Conservation (phyloP, 2,113 vertebrate species). For the Taurulus bubalis region DNA sequence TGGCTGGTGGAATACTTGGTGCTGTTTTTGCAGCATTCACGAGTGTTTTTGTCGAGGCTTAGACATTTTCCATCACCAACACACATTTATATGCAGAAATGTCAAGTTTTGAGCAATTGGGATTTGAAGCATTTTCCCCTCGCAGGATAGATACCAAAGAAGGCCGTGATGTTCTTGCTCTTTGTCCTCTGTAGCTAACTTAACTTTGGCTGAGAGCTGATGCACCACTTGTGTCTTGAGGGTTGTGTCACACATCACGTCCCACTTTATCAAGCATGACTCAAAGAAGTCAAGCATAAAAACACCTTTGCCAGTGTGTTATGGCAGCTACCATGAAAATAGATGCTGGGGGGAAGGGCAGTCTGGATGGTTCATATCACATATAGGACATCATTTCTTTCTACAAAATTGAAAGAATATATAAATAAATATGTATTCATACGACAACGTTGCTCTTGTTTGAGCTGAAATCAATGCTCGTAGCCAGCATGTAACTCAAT, state of each 20-base stretch:
- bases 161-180: background rate
- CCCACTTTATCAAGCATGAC: constrained; percentile 33
- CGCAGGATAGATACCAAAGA: background rate
- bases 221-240: constrained; percentile 10
- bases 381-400: background rate
- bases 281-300: constrained; percentile 21
- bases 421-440: background rate
- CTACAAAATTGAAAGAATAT: background rate
- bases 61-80: background rate
- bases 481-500: background rate
- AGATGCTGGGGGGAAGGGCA: background rate
- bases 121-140: background rate
- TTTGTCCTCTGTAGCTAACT: constrained; percentile 13
- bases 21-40: constrained; percentile 29
- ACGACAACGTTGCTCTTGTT: background rate
- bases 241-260: constrained; percentile 36
- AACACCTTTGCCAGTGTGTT: constrained; percentile 9
- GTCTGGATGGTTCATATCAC: background rate
- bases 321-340: constrained; percentile 9
- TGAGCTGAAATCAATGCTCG: background rate
- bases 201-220: constrained; percentile 16
- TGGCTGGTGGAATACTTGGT: constrained; percentile 38
- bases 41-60: background rate
- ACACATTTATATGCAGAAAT: background rate
- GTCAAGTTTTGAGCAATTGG: background rate